phyloP scores from a whole-genome alignment of 2,113 vertebrate species.

The Saccopteryx leptura region DNA sequence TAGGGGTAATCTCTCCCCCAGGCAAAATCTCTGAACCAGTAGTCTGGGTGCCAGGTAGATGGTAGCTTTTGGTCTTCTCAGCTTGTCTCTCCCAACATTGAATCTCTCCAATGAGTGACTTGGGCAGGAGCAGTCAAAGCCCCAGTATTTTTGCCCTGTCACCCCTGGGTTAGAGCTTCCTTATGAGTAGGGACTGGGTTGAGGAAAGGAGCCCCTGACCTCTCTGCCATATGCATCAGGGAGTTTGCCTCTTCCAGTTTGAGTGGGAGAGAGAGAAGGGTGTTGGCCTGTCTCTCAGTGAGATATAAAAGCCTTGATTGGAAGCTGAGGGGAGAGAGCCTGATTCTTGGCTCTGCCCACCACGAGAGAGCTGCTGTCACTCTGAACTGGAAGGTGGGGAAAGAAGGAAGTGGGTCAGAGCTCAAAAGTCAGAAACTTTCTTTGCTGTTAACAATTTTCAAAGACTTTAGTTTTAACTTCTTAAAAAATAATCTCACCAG shows the following conservation, averaged over 20 bases:
- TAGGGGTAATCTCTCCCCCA: not conserved
- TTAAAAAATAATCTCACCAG: not conserved
- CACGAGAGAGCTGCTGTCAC: not conserved
- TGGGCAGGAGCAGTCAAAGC: not conserved
- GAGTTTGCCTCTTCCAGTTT: not conserved
- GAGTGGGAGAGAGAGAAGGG: not conserved
- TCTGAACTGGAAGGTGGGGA: not conserved
- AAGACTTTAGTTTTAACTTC: not conserved
- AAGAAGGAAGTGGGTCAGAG: not conserved
- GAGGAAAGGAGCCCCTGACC: not conserved
- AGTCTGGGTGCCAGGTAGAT: not conserved
- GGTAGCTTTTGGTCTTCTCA: not conserved
- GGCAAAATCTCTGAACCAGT: not conserved
- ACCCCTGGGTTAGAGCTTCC: not conserved
- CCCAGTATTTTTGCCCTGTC: not conserved
- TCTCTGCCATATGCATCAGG: not conserved
- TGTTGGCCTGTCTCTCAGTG: not conserved
- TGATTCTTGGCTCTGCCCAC: not conserved
- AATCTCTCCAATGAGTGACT: not conserved
- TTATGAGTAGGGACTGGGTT: not conserved
- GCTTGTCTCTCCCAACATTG: not conserved
- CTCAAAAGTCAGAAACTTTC: not conserved
- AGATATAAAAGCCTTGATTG: not conserved
- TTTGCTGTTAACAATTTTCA: not conserved
- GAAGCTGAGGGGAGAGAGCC: not conserved